A percentile compares a stretch with the other conserved stretches of the same genome.
These are phyloP conservation scores for Montipora cactus DNA, from an alignment of 64 coral and sea anemone genomes.

Conservation along the genomic window DNA sequence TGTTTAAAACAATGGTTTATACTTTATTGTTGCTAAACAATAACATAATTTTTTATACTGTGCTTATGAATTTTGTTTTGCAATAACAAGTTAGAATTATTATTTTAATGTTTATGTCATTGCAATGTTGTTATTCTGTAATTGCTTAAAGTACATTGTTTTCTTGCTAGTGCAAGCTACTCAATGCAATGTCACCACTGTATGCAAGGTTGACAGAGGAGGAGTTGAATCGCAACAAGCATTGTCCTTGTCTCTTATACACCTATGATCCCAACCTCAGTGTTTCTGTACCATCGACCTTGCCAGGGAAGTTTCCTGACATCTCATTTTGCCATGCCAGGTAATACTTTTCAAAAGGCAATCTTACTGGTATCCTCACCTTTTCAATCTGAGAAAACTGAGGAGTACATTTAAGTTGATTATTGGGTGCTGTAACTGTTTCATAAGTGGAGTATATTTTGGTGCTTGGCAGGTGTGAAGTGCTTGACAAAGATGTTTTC, in stretches of 20 bases:
- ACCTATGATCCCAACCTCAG: conserved; percentile 63
- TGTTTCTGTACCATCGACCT: conserved; percentile 56
- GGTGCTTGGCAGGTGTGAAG: conserved; percentile 34
- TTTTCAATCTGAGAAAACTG: no score
- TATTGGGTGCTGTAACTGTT: neutral
- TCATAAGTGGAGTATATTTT: neutral
- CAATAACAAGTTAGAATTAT: no score
- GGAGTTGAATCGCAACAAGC: conserved; percentile 84
- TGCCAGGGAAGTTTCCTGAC: conserved; percentile 87
- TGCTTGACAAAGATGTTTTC: conserved; percentile 66
- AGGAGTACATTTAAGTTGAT: no score
- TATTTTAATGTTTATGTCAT: neutral
- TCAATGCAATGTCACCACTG: conserved; percentile 89
- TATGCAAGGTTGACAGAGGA: conserved; percentile 79
- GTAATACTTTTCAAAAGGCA: conserved; percentile 17
- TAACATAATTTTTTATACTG: no score
- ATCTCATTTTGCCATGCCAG: conserved; percentile 82
- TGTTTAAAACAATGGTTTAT: no score
- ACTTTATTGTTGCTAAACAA: no score
- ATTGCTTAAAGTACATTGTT: neutral
- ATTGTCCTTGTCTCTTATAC: conserved; percentile 83
- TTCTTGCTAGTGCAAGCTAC: conserved; percentile 73
- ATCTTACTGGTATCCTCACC: no score
- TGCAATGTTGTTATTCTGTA: neutral
- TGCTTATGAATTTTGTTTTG: no score